Evolutionary conservation across 2,888 invertebrate species (phyloP).

Genomic region (Allolobophora icterica): DNA sequence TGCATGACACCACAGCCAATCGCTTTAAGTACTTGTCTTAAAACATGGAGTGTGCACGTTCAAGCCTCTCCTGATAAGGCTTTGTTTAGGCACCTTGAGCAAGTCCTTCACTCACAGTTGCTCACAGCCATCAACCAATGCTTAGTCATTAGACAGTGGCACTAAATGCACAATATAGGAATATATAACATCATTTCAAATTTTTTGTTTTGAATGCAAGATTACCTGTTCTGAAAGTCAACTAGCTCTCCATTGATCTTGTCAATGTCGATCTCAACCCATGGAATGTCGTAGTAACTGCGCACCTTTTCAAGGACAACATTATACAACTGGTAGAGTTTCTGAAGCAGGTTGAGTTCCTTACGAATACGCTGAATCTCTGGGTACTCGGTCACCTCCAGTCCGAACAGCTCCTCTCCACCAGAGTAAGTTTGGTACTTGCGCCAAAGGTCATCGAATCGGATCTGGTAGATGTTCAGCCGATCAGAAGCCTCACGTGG

Average conservation of each 20-base stretch:
- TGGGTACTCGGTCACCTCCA: conserved; percentile 88
- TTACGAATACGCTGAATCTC: conserved; percentile 89
- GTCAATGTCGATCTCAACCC: conserved; percentile 94
- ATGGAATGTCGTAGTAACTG: conserved; percentile 94
- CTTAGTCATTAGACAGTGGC: not conserved
- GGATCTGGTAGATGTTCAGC: conserved; percentile 77
- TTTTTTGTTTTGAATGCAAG: not conserved
- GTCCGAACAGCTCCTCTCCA: conserved; percentile 92
- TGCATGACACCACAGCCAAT: no score
- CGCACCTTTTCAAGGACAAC: conserved; percentile 94
- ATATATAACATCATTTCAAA: no score
- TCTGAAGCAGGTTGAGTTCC: conserved; percentile 92
- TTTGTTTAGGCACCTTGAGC: no score
- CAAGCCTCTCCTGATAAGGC: no score
- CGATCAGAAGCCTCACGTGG: conserved; percentile 93
- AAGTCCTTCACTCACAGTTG: no score
- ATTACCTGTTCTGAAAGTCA: conserved; percentile 90
- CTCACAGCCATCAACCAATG: not conserved
- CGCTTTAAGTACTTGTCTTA: no score
- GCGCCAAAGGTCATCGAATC: conserved; percentile 95
- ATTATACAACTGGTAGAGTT: conserved; percentile 92
- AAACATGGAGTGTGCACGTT: no score
- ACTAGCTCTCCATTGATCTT: conserved; percentile 94
- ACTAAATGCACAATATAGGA: not conserved
- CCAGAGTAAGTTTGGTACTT: conserved; percentile 90